Percentiles rank a stretch among this genome's conserved stretches.
These are phyloP conservation scores for Masnerella sp. DNA, from an alignment of 2,888 invertebrate genomes.

Conservation along the genomic window DNA sequence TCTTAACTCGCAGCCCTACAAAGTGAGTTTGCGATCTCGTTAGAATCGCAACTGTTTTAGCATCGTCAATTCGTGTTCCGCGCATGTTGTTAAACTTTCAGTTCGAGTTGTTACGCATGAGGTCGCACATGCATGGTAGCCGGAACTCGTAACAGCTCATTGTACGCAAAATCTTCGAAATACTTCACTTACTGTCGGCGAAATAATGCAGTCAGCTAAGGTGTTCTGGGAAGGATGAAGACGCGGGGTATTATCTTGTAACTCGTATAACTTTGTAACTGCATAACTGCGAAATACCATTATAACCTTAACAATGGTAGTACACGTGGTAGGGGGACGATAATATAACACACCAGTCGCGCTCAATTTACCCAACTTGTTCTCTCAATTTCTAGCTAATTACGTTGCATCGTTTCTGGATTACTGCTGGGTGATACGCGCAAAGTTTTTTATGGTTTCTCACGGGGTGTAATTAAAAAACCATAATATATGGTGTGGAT, in stretches of 20 bases:
- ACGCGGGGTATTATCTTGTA: conserved; percentile 54
- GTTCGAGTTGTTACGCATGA: conserved; percentile 59
- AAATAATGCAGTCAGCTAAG: conserved; percentile 54
- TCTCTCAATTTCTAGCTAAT: conserved; percentile 49
- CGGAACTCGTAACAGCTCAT: conserved; percentile 55
- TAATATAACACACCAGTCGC: conserved; percentile 50
- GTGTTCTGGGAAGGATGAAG: conserved; percentile 56
- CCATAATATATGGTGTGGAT: too few species aligned
- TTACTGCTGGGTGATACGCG: conserved; percentile 12
- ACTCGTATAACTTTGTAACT: conserved; percentile 57
- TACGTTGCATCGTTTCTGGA: conserved; percentile 38
- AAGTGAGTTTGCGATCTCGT: conserved; percentile 53
- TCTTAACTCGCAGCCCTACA: conserved; percentile 39
- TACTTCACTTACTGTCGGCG: conserved; percentile 52
- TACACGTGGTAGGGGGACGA: conserved; percentile 38
- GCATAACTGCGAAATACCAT: conserved; percentile 55
- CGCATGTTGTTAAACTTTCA: conserved; percentile 56
- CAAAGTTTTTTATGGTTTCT: too few species aligned
- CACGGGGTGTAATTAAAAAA: too few species aligned
- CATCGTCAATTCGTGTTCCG: conserved; percentile 50
- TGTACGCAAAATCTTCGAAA: conserved; percentile 53
- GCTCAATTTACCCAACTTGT: conserved; percentile 52
- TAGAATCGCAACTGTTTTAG: conserved; percentile 60
- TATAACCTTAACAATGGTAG: conserved; percentile 55
- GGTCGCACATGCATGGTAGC: conserved; percentile 52